Base-by-base conservation (phyloP, 2,797 vertebrate genomes). In the Thaleichthys pacificus region DNA sequence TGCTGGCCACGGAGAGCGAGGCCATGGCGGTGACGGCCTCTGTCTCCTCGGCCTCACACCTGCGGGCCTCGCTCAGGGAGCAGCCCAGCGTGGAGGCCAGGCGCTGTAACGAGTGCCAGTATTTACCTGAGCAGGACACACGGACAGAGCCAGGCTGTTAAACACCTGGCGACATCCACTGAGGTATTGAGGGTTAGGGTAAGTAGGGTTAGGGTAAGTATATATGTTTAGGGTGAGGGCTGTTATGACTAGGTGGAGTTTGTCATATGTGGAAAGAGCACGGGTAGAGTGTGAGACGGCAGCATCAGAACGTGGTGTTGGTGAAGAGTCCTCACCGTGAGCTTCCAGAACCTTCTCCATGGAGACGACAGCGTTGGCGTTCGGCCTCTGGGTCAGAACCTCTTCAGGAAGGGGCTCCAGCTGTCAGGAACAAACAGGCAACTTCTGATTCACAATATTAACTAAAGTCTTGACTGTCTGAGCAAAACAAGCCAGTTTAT, bases 1-100 rank as follows among this genome's bases (percentile, higher is more conserved):
- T 97, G 86, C 96, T 96, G 1, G 93, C 97, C 69, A 99, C 95
- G 0, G 97, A 99, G 73, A 99, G 77, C 0, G 95, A 99, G 30
- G 97, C 97, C 97, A 99, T 98, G 69, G 97, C 97, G 0, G 95
- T 98, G 79, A 99, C 96, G 0, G 97, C 97, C 86, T 99, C 97
- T 0, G 97, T 95, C 79, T 99, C 97, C 66, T 99, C 97, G 0
- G 89, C 94, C 80, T 99, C 97, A 0, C 92, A 93, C 73, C 91
- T 93, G 79, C 96, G 96, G 0, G 94, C 94, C 89, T 99, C 97
- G 0, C 95, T 90, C 87, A 98, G 82, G 0, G 97, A 98, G 84
- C 92, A 96, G 0, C 94, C 94, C 26, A 94, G 89, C 0, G 95
- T 96, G 67, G 96, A 94, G 75, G 93, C 86, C 0, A 87, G 91